Conservation (phyloP, 2,888 invertebrate genomes). For the Callosobruchus maculatus region DNA sequence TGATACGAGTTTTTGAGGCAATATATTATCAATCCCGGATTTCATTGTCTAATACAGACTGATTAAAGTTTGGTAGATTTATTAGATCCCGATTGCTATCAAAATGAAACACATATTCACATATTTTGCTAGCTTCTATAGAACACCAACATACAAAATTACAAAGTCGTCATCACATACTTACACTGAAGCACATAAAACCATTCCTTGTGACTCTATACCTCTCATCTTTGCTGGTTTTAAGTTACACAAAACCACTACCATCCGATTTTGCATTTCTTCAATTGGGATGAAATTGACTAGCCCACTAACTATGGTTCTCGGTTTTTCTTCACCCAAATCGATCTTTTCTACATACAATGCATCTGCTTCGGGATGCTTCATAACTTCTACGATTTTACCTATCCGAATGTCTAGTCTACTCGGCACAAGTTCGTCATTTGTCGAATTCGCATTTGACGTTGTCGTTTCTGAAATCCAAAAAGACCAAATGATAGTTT, state of each 20-base stretch:
- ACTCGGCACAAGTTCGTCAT: conserved; percentile 66
- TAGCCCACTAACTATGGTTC: conserved; percentile 81
- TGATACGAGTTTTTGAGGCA: too few relatives aligned
- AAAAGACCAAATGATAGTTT: background rate
- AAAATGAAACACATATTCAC: too few relatives aligned
- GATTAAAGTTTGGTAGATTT: too few relatives aligned
- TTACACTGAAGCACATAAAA: conserved; percentile 82
- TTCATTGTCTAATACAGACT: too few relatives aligned
- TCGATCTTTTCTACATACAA: conserved; percentile 92
- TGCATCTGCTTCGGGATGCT: conserved; percentile 89
- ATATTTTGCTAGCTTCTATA: too few relatives aligned
- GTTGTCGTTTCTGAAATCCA: background rate
- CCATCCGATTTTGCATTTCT: conserved; percentile 84
- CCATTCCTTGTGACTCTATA: conserved; percentile 88
- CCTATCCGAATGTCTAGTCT: conserved; percentile 86
- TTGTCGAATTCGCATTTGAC: conserved; percentile 29
- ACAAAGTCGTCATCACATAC: conserved; percentile 20
- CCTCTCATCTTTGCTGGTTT: conserved; percentile 97
- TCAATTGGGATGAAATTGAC: conserved; percentile 89
- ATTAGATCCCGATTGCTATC: too few relatives aligned
- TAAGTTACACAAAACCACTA: conserved; percentile 91
- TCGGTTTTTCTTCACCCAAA: conserved; percentile 70
- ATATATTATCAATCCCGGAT: too few relatives aligned
- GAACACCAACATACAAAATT: too few relatives aligned
- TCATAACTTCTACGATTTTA: conserved; percentile 74